Evolutionary conservation across 2,797 vertebrate species (phyloP).

Genomic region (Luscinia megarhynchos): DNA sequence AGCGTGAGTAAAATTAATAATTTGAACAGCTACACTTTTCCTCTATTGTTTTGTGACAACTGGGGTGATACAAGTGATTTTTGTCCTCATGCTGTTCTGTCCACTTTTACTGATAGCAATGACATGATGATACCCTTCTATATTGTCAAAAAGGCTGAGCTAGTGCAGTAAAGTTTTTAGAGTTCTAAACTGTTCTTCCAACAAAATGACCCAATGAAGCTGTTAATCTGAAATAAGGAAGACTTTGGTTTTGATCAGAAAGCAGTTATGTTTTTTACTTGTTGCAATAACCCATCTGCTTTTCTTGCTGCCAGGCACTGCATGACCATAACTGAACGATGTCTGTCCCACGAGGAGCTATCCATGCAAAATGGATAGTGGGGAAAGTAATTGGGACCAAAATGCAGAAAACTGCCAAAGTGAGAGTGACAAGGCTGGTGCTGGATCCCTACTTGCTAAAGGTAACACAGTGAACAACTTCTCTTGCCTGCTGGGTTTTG

Average conservation of each 20-base stretch:
- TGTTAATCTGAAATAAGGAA: not conserved
- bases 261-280: fast-evolving
- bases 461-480: constrained; percentile 53
- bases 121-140: fast-evolving
- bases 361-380: constrained; percentile 95
- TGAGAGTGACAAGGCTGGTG: constrained; percentile 92
- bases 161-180: not conserved
- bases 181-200: not conserved
- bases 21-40: fast-evolving
- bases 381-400: constrained; percentile 96
- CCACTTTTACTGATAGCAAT: not conserved
- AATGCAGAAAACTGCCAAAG: constrained; percentile 95
- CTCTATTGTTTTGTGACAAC: fast-evolving
- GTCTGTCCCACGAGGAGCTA: constrained; percentile 74
- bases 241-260: not conserved
- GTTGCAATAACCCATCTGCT: not conserved
- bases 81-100: not conserved
- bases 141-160: not conserved
- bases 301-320: constrained; percentile 35
- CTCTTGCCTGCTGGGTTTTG: not conserved
- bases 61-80: not conserved
- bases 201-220: not conserved
- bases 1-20: not conserved
- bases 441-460: constrained; percentile 93
- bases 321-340: constrained; percentile 42